Base-by-base conservation (phyloP, 2,113 vertebrate genomes). In the Polypterus bichir region DNA sequence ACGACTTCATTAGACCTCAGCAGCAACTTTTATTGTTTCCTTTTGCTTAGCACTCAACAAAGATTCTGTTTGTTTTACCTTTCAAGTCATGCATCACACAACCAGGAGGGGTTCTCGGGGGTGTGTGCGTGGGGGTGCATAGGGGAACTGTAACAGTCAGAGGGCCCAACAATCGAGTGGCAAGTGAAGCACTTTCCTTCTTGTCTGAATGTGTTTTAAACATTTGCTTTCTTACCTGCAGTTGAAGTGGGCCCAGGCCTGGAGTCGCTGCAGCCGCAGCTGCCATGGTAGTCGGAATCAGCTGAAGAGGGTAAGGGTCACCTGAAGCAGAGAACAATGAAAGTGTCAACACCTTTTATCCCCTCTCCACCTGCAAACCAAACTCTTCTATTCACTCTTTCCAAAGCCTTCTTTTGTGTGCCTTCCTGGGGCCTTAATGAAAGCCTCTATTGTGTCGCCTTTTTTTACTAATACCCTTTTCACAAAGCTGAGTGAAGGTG, bases 251-350 rank as follows among this genome's bases (percentile, higher is more conserved):
- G 55, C 93, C 93, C 62, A 97, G 85, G 70, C 93, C 92, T 1
- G 93, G 95, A 45, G 93, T 86, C 68, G 93, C 92, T 1, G 94
- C 92, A 48, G 94, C 94, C 1, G 94, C 95, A 62, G 94, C 93
- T 69, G 95, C 93, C 95, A 97, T 97, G 66, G 94, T 95, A 52
- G 96, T 98, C 65, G 96, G 96, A 80, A 98, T 97, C 85, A 97
- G 91, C 86, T 98, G 96, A 77, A 98, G 88, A 3, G 96, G 94
- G 88, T 97, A 98, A 65, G 95, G 92, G 83, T 98, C 96, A 90
- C 92, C 95, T 97, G 82, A 76, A 78, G 69, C 79, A 85, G 79
- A 86, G 79, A 86, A 83, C 81, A 87, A 82, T 63, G 82, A 71
- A 83, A 76, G 77, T 76, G 74, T 88, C 80, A 88, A 77, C 76